Percentiles rank a stretch among this genome's conserved stretches.
Evolutionary conservation across 2,888 invertebrate species (phyloP).

Genomic region (Patella pellucida): DNA sequence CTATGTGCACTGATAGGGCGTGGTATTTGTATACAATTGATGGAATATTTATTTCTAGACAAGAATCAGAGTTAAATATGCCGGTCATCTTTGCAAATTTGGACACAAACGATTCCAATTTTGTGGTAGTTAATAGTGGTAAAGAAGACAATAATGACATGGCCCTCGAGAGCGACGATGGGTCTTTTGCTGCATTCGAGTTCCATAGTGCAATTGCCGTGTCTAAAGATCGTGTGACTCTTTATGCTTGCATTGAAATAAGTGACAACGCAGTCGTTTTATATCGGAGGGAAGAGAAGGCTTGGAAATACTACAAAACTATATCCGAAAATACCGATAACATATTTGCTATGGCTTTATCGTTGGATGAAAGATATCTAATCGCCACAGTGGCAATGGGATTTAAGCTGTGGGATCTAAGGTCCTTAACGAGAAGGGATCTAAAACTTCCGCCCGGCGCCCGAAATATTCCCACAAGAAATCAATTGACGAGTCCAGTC

Average conservation of each 20-base stretch:
- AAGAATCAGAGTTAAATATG: slow-evolving; percentile 55
- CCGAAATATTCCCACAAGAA: slow-evolving; percentile 91
- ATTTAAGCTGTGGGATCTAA: slow-evolving; percentile 71
- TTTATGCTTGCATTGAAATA: slow-evolving; percentile 69
- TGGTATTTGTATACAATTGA: slow-evolving; percentile 61
- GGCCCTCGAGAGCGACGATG: slow-evolving; percentile 62
- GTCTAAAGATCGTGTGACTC: slow-evolving; percentile 50
- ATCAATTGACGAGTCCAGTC: slow-evolving; percentile 90
- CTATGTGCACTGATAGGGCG: slow-evolving; percentile 59
- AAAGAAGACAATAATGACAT: slow-evolving; percentile 60
- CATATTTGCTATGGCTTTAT: slow-evolving; percentile 78
- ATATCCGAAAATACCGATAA: slow-evolving; percentile 64
- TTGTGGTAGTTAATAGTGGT: slow-evolving; percentile 60
- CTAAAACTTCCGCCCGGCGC: slow-evolving; percentile 76
- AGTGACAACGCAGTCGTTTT: slow-evolving; percentile 67
- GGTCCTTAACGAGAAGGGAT: slow-evolving; percentile 57
- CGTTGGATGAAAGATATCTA: slow-evolving; percentile 84
- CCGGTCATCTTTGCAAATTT: slow-evolving; percentile 53
- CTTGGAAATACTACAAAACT: slow-evolving; percentile 65
- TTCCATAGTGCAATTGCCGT: slow-evolving; percentile 69
- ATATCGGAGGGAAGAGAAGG: slow-evolving; percentile 54
- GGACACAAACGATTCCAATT: slow-evolving; percentile 46
- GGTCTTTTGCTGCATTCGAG: slow-evolving; percentile 63
- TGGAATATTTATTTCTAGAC: slow-evolving; percentile 49
- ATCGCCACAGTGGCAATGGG: slow-evolving; percentile 76